Evolutionary conservation across 2,888 invertebrate genomes (phyloP), one percentile per base, ranked within the genome.

Genomic region (Ormyrus thymus): DNA sequence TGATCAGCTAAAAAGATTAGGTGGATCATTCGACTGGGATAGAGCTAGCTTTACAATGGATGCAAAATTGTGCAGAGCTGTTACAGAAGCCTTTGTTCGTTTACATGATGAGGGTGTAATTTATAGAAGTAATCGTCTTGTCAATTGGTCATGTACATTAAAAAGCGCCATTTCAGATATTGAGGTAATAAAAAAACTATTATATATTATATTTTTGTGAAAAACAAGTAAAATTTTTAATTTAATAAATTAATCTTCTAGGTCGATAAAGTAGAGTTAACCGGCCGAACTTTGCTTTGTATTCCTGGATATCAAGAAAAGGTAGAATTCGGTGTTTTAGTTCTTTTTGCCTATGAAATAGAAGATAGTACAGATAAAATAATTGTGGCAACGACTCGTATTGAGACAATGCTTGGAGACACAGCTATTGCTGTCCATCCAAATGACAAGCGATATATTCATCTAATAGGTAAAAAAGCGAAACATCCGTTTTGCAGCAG

Each of bases 91-190:
- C 0, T 99, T 99, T 91, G 94, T 99, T 1, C 92, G 95, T 0
- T 91, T 98, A 53, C 97, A 97, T 88, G 97, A 97, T 80, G 92
- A 92, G 0, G 97, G 96, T 6, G 93, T 96, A 85, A 97, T 99
- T 88, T 99, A 98, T 90, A 93, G 99, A 13, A 96, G 97, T 70
- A 97, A 97, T 86, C 93, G 97, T 58, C 93, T 99, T 8, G 99
- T 99, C 5, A 99, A 99, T 92, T 99, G 99, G 99, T 99, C 98
- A 0, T 99, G 99, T 87, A 93, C 96, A 0, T 91, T 99, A 11
- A 97, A 97, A 87, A 98, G 98, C 69, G 99, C 99, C 8, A 99
- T 99, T 84, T 99, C 99, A 0, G 99, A 99, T 89, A 98, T 99
- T 83, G 99, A 99, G 91, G 98, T 93, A 82, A 81, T 45, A 29